phyloP scores from a whole-genome alignment of 1,140 invertebrate species.

The Drosophila rhopaloa region DNA sequence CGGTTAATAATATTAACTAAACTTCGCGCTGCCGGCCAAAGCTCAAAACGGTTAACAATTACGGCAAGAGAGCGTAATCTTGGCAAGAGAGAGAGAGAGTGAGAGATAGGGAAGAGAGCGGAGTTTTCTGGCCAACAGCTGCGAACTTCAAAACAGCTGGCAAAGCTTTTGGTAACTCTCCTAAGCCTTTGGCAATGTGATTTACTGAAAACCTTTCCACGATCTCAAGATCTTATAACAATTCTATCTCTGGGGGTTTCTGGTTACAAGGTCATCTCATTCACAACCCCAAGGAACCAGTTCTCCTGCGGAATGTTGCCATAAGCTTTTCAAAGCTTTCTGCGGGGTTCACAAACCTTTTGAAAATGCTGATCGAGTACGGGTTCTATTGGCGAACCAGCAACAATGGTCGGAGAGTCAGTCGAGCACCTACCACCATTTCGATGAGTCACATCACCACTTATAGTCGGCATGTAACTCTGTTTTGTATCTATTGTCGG shows the following conservation, averaged over 20 bases:
- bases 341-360: conserved; percentile 30
- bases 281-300: conserved; percentile 6
- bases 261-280: conserved; percentile 35
- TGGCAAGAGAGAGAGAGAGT: conserved; percentile 3
- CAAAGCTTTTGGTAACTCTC: conserved; percentile 38
- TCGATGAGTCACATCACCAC: conserved; percentile 22
- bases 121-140: conserved; percentile 22
- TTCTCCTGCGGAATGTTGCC: conserved; percentile 14
- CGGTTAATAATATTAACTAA: conserved; percentile 78
- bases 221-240: conserved; percentile 2
- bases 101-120: conserved; percentile 5
- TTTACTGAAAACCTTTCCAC: background rate
- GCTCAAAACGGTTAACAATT: conserved; percentile 54
- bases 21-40: conserved; percentile 40
- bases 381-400: background rate
- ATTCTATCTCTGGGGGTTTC: conserved; percentile 5
- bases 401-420: background rate
- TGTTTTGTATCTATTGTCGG: background rate
- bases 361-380: background rate
- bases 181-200: conserved; percentile 16
- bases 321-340: conserved; percentile 26
- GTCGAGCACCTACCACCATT: too few species aligned
- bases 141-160: conserved; percentile 50
- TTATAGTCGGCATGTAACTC: background rate
- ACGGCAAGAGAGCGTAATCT: conserved; percentile 34